A percentile compares a stretch with the other conserved stretches of the same genome.
phyloP scores from a whole-genome alignment of 2,113 vertebrate genomes.

The Sardina pilchardus region DNA sequence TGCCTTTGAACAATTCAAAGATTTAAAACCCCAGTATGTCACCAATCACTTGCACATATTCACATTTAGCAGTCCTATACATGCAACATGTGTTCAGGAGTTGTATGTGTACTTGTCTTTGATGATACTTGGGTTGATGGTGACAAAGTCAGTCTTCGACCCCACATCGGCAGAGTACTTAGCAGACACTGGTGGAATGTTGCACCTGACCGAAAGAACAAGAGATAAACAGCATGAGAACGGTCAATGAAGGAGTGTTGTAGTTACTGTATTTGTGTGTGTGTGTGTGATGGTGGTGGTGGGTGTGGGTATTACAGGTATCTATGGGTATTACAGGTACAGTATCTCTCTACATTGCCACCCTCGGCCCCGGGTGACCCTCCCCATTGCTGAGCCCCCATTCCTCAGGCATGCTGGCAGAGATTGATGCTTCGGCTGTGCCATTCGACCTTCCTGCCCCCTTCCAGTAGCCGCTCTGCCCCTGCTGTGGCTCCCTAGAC shows the following conservation, averaged over 20 bases:
- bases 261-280: no score
- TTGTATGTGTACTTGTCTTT: constrained; percentile 82
- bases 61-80: not conserved
- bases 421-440: constrained; percentile 34
- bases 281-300: constrained; percentile 1
- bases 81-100: not conserved
- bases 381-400: not conserved
- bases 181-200: constrained; percentile 91
- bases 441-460: not conserved
- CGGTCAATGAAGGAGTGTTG: not conserved
- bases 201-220: constrained; percentile 77
- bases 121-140: constrained; percentile 97
- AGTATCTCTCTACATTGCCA: not conserved
- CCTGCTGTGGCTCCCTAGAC: not conserved
- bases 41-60: not conserved
- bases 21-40: not conserved
- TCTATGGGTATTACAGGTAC: no score
- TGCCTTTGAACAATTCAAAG: no score
- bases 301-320: not conserved
- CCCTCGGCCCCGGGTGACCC: not conserved
- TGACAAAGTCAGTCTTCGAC: constrained; percentile 94
- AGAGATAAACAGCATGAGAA: constrained; percentile 1
- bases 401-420: not conserved
- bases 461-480: not conserved
- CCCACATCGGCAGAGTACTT: constrained; percentile 89